Evolutionary conservation across 2,797 vertebrate genomes (phyloP).

Genomic region (Karalla daura): DNA sequence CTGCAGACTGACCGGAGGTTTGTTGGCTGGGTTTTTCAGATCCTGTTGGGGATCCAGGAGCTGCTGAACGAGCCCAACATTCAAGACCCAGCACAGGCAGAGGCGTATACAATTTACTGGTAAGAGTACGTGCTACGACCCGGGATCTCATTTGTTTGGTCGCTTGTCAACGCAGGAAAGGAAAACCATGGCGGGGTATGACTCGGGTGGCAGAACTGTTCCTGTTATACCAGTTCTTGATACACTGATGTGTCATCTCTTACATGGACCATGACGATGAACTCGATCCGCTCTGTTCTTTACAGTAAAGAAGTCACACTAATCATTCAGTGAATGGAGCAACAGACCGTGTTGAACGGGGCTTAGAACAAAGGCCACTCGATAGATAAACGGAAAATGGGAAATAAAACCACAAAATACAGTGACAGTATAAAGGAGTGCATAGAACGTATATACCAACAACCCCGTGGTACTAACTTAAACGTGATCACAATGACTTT

Average conservation of each 20-base stretch:
- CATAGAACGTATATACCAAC: too few species aligned
- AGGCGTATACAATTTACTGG: conserved; percentile 88
- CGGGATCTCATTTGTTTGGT: background rate
- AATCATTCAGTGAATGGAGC: too few species aligned
- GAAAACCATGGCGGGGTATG: background rate
- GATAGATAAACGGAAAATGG: too few species aligned
- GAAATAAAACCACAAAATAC: too few species aligned
- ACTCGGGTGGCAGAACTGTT: too few species aligned
- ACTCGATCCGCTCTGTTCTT: too few species aligned
- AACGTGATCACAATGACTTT: conserved; percentile 1
- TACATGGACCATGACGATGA: too few species aligned
- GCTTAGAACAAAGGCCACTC: too few species aligned
- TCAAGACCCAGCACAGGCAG: conserved; percentile 86
- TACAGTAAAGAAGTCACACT: too few species aligned
- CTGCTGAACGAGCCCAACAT: conserved; percentile 88
- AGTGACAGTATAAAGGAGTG: too few species aligned
- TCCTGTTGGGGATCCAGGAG: conserved; percentile 86
- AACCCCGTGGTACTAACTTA: too few species aligned
- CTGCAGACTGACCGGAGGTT: background rate
- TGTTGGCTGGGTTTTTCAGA: conserved; percentile 61
- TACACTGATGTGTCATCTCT: background rate
- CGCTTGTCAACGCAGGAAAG: background rate
- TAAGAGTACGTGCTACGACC: conserved; percentile 46
- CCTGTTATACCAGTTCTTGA: background rate
- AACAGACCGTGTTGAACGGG: too few species aligned